A percentile compares a stretch with the other conserved stretches of the same genome.
Evolutionary conservation across 92 coral and sea anemone genomes (phyloP).

Genomic region (Pocillopora grandis): DNA sequence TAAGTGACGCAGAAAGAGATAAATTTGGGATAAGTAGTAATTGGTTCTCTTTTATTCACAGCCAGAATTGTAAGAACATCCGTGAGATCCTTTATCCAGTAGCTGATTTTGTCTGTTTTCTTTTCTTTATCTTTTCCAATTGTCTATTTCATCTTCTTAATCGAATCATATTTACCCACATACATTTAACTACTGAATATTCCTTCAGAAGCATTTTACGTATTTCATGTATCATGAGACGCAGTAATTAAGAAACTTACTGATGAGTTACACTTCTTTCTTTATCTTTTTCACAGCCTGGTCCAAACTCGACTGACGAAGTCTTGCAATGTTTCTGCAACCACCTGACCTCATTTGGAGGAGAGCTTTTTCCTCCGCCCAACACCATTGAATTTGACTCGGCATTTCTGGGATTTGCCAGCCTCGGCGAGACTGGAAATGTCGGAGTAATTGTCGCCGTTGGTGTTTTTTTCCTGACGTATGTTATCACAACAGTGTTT

Average conservation of each 20-base stretch:
- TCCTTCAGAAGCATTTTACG: too few relatives aligned
- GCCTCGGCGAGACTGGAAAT: slow-evolving; percentile 68
- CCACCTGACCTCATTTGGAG: slow-evolving; percentile 89
- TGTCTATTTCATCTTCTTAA: neutral
- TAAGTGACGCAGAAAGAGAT: too few relatives aligned
- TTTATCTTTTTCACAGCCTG: slow-evolving; percentile 58
- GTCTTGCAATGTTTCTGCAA: slow-evolving; percentile 77
- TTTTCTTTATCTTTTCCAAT: neutral
- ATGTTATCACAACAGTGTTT: slow-evolving; percentile 65
- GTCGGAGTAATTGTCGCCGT: slow-evolving; percentile 78
- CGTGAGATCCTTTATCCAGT: too few relatives aligned
- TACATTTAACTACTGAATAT: too few relatives aligned
- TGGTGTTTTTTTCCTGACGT: slow-evolving; percentile 65
- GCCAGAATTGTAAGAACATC: too few relatives aligned
- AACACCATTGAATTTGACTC: slow-evolving; percentile 77
- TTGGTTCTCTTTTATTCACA: too few relatives aligned
- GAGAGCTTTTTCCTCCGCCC: slow-evolving; percentile 76
- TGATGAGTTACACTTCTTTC: neutral
- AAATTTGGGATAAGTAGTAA: too few relatives aligned
- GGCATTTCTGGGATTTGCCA: slow-evolving; percentile 67
- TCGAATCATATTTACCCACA: neutral
- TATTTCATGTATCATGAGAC: too few relatives aligned
- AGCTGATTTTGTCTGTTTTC: too few relatives aligned
- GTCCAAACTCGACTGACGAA: slow-evolving; percentile 68
- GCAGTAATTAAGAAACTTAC: neutral